phyloP scores from a whole-genome alignment of 2,113 vertebrate species.

The Varanus komodoensis region DNA sequence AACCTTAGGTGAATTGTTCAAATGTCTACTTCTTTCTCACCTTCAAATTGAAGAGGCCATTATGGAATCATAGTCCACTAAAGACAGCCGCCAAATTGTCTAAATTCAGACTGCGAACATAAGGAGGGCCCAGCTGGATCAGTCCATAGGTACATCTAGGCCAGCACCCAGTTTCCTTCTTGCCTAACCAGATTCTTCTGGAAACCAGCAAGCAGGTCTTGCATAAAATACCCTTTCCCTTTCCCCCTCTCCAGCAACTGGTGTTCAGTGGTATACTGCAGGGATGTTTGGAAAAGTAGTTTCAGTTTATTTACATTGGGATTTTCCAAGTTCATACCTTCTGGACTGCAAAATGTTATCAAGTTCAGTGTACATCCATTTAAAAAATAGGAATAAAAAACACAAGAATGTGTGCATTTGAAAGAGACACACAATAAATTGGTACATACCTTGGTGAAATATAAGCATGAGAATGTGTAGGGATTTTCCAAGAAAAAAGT shows the following conservation, averaged over 20 bases:
- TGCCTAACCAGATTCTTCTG: background rate
- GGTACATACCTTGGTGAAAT: too few relatives aligned
- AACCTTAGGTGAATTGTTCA: background rate
- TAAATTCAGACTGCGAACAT: background rate
- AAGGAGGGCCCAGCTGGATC: background rate
- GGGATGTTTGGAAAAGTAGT: too few relatives aligned
- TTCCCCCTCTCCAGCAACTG: background rate
- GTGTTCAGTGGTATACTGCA: background rate
- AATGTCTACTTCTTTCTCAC: background rate
- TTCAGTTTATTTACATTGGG: too few relatives aligned
- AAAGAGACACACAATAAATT: too few relatives aligned
- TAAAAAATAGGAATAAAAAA: too few relatives aligned
- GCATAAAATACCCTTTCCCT: background rate
- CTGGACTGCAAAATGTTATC: too few relatives aligned
- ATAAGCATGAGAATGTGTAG: too few relatives aligned
- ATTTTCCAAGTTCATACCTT: too few relatives aligned
- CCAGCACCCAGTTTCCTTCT: background rate
- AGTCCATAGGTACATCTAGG: background rate
- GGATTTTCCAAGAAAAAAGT: too few relatives aligned
- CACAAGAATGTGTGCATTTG: too few relatives aligned
- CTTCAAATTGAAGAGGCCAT: background rate
- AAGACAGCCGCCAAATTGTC: background rate
- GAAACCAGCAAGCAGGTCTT: background rate
- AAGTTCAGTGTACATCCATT: too few relatives aligned
- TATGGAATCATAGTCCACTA: background rate